phyloP scores from a whole-genome alignment of 2,113 vertebrate species.

The Terrapene triunguis region DNA sequence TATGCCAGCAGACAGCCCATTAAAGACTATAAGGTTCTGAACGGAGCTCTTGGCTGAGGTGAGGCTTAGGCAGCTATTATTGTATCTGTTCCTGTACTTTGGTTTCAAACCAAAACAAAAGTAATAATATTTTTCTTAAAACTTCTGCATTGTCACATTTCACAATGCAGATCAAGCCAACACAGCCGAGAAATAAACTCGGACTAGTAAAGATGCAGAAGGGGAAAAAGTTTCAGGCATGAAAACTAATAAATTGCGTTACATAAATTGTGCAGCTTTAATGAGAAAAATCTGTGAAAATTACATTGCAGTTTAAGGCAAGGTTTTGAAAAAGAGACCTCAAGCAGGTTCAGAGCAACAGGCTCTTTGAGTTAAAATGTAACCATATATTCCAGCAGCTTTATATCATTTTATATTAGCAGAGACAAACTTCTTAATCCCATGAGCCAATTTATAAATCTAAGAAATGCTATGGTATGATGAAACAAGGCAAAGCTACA shows the following conservation, averaged over 20 bases:
- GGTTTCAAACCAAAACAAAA: conserved; percentile 24
- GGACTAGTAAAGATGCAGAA: background rate
- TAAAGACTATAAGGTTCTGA: background rate
- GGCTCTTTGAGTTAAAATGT: conserved; percentile 52
- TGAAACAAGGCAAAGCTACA: conserved; percentile 1
- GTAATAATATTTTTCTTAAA: conserved; percentile 26
- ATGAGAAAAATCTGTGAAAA: conserved; percentile 64
- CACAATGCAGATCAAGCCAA: background rate
- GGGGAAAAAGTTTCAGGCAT: background rate
- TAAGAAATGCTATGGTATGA: conserved; percentile 35
- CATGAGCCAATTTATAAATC: conserved; percentile 53
- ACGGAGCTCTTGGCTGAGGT: background rate
- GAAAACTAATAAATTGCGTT: conserved; percentile 42
- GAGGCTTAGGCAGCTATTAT: background rate
- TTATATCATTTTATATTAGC: conserved; percentile 59
- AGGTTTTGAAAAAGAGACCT: conserved; percentile 44
- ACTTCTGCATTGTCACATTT: conserved; percentile 9
- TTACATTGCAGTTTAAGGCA: conserved; percentile 37
- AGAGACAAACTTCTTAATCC: conserved; percentile 68
- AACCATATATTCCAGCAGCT: conserved; percentile 39
- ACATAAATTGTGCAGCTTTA: conserved; percentile 56
- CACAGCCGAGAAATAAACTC: conserved; percentile 31
- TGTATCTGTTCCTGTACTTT: background rate
- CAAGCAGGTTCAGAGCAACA: conserved; percentile 44
- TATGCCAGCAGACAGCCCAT: background rate